phyloP scores from a whole-genome alignment of 2,113 vertebrate genomes.

The Lagopus muta region DNA sequence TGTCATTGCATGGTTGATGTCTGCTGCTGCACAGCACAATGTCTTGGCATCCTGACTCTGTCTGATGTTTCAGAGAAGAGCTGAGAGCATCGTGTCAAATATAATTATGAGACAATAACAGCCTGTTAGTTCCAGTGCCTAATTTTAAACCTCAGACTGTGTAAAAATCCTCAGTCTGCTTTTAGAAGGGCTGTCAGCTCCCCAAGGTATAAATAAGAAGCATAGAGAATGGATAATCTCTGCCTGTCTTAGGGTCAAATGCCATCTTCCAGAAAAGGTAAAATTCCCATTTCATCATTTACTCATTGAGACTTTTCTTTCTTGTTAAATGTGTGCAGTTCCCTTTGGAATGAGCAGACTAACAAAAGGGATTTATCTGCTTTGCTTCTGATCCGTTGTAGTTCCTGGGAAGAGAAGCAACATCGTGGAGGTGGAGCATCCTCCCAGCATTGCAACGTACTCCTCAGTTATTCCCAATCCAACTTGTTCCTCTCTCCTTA shows the following conservation, averaged over 20 bases:
- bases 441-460: not conserved
- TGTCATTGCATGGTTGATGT: fast-evolving
- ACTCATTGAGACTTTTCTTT: not conserved
- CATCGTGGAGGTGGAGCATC: not conserved
- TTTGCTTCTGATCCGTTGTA: not conserved
- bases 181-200: slow-evolving; percentile 49
- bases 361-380: not conserved
- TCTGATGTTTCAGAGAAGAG: not conserved
- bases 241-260: slow-evolving; percentile 10
- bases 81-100: slow-evolving; percentile 64
- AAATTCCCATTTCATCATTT: slow-evolving; percentile 19
- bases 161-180: slow-evolving; percentile 27
- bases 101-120: slow-evolving; percentile 74
- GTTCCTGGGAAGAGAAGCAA: not conserved
- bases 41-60: not conserved
- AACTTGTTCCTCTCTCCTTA: not conserved
- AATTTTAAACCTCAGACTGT: slow-evolving; percentile 69
- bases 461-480: not conserved
- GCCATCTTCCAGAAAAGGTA: slow-evolving; percentile 16
- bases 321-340: not conserved
- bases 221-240: slow-evolving; percentile 27
- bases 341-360: not conserved
- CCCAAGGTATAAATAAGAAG: slow-evolving; percentile 45
- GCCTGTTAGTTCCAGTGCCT: slow-evolving; percentile 70
- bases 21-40: not conserved